Base-by-base conservation (phyloP, 2,797 vertebrate species). In the Toxotes lorentzi region DNA sequence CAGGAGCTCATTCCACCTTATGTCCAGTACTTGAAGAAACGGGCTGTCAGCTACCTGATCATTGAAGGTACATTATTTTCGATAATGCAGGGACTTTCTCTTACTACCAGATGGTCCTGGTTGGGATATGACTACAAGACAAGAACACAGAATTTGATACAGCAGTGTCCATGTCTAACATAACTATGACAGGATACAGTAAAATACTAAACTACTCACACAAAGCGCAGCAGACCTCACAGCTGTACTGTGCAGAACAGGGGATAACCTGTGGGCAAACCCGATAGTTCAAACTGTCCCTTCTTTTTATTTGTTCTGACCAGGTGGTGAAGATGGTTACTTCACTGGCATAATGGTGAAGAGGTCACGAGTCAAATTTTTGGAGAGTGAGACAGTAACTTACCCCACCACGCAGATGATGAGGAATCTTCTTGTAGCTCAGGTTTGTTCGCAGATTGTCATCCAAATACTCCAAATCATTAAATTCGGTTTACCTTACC, bases 331-430 rank as follows among this genome's bases (percentile, higher is more conserved):
- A 50, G 96, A 97, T 0, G 96, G 86, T 13, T 99, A 99, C 93
- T 99, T 98, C 86, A 97, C 95, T 24, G 97, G 91, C 17, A 91
- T 99, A 71, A 96, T 99, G 97, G 90, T 99, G 83, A 99, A 97
- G 92, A 99, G 96, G 86, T 94, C 97, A 0, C 95, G 96, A 87
- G 93, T 97, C 45, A 97, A 95, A 87, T 88, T 99, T 23, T 79
- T 96, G 84, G 96, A 95, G 82, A 95, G 96, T n/a, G 95, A 97
- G 83, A 94, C 96, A 56, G 86, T 96, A 70, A 50, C 92, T 76
- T 99, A 96, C 80, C 97, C 96, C 73, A 94, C 93, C 67, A 98
- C 97, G 2, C 72, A 94, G 60, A 99, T 99, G 98, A 96, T 95
- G 96, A 97, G 98, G 87, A 99, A 99, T 87, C 96, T 99, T 70